Evolutionary conservation across 2,888 invertebrate genomes (phyloP), one percentile per base, ranked within the genome.

Genomic region (Cartodere bifasciata): DNA sequence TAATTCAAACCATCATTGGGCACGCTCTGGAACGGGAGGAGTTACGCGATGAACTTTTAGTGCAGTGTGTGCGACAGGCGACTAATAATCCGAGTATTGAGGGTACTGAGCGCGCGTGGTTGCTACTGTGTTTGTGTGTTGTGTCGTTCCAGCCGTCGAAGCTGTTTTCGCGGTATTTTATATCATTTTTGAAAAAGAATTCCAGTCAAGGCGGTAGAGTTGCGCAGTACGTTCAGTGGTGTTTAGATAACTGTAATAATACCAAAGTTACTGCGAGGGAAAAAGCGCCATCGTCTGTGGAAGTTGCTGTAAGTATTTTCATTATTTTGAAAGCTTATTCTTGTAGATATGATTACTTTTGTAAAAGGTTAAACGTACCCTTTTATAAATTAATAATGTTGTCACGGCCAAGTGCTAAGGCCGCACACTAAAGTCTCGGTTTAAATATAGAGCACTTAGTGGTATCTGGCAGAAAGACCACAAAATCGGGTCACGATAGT

Each of bases 141-240:
- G 91, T 92, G 2, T 84, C 91, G 10, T 94, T 92, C 64, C 86
- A 87, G 53, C 91, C 94, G 0, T 77, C 80, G 43, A 85, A 87
- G 58, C 66, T 81, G 1, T 67, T 88, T 5, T 74, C 76, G 50
- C 82, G 84, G 51, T 85, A 87, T 62, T 78, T 82, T 44, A 67
- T 80, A 16, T 77, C 79, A 10, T 84, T 82, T 53, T 60, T 85
- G 28, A 73, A 73, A 47, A 78, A 79, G 53, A 79, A 74, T 53
- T 52, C 77, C 13, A 63, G 67, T n/a, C 63, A 71, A 29, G 75
- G 75, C 27, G 78, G 78, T 4, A 73, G 75, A 48, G 61, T 81
- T 13, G 66, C 75, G 4, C 88, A 90, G 56, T 90, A 88, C 53
- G 88, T 90, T 6, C 85, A 88, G 58, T 91, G 90, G 85, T 91